Conservation (phyloP, 1,140 invertebrate species). For the Planococcus citri region DNA sequence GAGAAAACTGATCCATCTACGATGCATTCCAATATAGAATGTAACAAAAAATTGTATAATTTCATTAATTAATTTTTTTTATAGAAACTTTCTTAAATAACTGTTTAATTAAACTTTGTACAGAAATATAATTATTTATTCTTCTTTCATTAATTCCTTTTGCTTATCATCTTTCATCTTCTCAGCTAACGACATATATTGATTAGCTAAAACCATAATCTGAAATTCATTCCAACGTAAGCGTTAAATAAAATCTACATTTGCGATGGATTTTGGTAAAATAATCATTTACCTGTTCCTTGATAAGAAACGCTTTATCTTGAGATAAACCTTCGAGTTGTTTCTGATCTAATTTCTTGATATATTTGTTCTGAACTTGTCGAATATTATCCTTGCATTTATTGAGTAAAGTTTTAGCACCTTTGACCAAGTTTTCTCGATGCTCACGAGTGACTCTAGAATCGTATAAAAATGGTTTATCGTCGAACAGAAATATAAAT, state of each 20-base stretch:
- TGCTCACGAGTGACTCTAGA: constrained; percentile 78
- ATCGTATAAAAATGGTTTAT: constrained; percentile 10
- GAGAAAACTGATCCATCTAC: no score
- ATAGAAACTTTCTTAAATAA: no score
- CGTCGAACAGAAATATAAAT: neutral
- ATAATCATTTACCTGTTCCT: constrained; percentile 41
- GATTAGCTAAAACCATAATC: constrained; percentile 49
- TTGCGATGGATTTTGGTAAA: neutral
- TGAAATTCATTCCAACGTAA: constrained; percentile 31
- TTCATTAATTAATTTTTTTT: no score
- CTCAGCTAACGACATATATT: constrained; percentile 52
- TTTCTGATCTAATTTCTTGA: constrained; percentile 55
- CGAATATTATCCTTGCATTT: constrained; percentile 67
- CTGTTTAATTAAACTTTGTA: no score
- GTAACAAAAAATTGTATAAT: no score
- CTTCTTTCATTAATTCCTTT: constrained; percentile 50
- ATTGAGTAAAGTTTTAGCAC: constrained; percentile 67
- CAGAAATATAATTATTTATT: neutral
- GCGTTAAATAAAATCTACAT: neutral
- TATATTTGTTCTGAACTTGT: constrained; percentile 58
- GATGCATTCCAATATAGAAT: no score
- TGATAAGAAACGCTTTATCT: constrained; percentile 50
- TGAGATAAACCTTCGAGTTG: constrained; percentile 42
- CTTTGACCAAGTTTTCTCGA: constrained; percentile 71
- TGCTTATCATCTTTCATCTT: constrained; percentile 52